phyloP scores from a whole-genome alignment of 64 coral and sea anemone species.

The Acropora tenuis region DNA sequence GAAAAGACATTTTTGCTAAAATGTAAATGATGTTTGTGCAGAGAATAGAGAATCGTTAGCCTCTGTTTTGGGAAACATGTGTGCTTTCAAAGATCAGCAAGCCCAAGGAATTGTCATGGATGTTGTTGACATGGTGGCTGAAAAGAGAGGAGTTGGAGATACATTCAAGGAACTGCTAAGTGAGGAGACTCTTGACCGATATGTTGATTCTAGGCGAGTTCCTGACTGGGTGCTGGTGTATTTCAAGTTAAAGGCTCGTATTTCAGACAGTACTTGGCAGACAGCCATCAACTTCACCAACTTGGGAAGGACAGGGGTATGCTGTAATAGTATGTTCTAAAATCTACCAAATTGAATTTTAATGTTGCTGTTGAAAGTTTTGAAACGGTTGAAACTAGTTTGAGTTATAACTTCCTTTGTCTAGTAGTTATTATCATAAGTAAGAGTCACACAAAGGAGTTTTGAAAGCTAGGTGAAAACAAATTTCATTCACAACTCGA shows the following conservation, averaged over 20 bases:
- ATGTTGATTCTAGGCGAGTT: slow-evolving; percentile 25
- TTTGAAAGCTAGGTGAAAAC: no score
- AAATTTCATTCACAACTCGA: no score
- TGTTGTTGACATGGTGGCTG: slow-evolving; percentile 37
- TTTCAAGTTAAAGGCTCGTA: slow-evolving; percentile 58
- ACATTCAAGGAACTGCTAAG: slow-evolving; percentile 37
- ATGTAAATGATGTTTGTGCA: not conserved
- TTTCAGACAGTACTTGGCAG: slow-evolving; percentile 34
- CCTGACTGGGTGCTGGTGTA: slow-evolving; percentile 66
- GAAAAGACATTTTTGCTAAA: not conserved
- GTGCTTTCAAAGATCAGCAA: slow-evolving; percentile 54
- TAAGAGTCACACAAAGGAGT: no score
- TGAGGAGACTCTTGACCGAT: not conserved
- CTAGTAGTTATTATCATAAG: no score
- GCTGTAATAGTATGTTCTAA: not conserved
- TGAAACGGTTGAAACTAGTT: no score
- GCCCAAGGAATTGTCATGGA: slow-evolving; percentile 48
- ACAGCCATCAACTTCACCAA: slow-evolving; percentile 11
- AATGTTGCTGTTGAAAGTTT: no score
- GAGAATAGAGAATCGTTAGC: slow-evolving; percentile 46
- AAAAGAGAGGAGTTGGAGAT: slow-evolving; percentile 30
- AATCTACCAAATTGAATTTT: no score
- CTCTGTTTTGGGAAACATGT: slow-evolving; percentile 55
- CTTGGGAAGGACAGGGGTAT: slow-evolving; percentile 34
- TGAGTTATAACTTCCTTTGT: no score